These are phyloP conservation scores for Liopterus haemorrhoidalis DNA, from an alignment of 2,888 invertebrate species.

Conservation along the genomic window DNA sequence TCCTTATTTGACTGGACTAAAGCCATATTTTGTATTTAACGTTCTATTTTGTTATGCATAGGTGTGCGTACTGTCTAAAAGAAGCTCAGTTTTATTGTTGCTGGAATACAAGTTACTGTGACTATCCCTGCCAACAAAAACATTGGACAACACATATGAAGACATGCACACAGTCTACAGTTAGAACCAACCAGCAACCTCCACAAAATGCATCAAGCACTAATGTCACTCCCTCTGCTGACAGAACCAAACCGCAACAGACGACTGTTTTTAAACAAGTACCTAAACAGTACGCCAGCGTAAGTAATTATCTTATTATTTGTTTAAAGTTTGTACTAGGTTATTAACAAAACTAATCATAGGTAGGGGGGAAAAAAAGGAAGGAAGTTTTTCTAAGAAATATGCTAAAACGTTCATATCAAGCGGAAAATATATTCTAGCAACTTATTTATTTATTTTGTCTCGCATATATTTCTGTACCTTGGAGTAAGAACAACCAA, in stretches of 20 bases:
- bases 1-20: too few species aligned
- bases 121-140: constrained; percentile 77
- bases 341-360: too few species aligned
- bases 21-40: neutral
- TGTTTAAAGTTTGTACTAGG: too few species aligned
- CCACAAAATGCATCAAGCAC: constrained; percentile 12
- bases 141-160: constrained; percentile 77
- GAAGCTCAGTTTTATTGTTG: constrained; percentile 92
- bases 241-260: constrained; percentile 2
- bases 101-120: constrained; percentile 94
- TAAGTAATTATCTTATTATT: constrained; percentile 9
- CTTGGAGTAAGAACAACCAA: too few species aligned
- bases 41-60: constrained; percentile 33
- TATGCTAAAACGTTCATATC: too few species aligned
- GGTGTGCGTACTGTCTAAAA: constrained; percentile 78
- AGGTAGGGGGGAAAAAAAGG: too few species aligned
- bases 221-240: too few species aligned
- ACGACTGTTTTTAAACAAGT: constrained; percentile 31
- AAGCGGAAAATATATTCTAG: too few species aligned
- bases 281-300: constrained; percentile 16
- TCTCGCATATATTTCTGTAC: too few species aligned
- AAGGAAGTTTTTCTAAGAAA: too few species aligned
- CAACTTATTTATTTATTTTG: too few species aligned
- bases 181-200: constrained; percentile 23
- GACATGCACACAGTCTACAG: constrained; percentile 50